These are phyloP conservation scores for Osmerus mordax DNA, from an alignment of 2,113 vertebrate species.

Conservation along the genomic window DNA sequence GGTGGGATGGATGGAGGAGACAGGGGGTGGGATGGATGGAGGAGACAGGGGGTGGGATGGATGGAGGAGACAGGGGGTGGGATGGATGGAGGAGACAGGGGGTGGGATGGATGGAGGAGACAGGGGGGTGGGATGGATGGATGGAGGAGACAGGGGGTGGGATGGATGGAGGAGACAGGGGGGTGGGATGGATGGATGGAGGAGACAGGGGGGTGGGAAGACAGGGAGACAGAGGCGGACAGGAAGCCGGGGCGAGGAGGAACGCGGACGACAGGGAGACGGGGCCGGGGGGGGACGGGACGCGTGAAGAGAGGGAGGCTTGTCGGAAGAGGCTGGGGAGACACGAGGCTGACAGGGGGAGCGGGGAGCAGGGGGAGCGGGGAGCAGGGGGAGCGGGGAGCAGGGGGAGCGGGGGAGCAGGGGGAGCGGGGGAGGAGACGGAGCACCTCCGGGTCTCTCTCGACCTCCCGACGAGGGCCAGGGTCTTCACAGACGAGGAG, in stretches of 20 bases:
- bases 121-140: background rate
- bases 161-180: no score
- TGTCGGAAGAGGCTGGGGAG: background rate
- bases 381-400: no score
- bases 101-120: background rate
- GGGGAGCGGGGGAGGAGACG: background rate
- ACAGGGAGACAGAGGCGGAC: background rate
- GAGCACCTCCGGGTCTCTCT: constrained; percentile 13
- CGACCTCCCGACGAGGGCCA: constrained; percentile 16
- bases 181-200: no score
- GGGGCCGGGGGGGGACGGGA: background rate
- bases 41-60: background rate
- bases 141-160: background rate
- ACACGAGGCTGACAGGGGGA: background rate
- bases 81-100: no score
- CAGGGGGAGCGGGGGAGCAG: no score
- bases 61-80: background rate
- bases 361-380: no score
- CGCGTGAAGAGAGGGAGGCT: background rate
- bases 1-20: no score
- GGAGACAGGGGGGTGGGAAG: background rate
- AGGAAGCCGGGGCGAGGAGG: background rate
- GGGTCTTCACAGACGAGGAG: constrained; percentile 22
- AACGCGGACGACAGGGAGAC: background rate
- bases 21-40: background rate